phyloP scores from a whole-genome alignment of 1,140 invertebrate species.

The Drosophila pruinosa region DNA sequence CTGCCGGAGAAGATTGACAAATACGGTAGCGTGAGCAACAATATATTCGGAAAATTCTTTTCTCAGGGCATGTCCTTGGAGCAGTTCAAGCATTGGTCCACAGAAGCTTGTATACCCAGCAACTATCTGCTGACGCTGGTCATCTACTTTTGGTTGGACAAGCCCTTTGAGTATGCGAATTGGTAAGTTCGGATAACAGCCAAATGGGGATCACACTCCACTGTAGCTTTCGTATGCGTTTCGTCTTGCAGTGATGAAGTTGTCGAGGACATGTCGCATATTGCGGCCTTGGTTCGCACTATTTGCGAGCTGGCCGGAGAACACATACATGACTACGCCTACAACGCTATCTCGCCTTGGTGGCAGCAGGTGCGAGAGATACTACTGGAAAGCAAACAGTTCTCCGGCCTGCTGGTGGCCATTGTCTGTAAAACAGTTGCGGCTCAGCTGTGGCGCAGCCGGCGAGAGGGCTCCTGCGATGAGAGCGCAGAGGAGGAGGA shows the following conservation, averaged over 20 bases:
- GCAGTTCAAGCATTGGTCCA: slow-evolving; percentile 62
- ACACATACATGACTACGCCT: slow-evolving; percentile 83
- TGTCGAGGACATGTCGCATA: slow-evolving; percentile 73
- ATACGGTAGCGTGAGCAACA: slow-evolving; percentile 63
- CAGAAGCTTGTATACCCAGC: slow-evolving; percentile 50
- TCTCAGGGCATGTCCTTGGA: slow-evolving; percentile 51
- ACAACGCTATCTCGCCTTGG: slow-evolving; percentile 88
- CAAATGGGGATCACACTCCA: too few relatives aligned
- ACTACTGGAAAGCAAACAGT: slow-evolving; percentile 88
- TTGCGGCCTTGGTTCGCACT: slow-evolving; percentile 66
- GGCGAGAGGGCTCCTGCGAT: slow-evolving; percentile 76
- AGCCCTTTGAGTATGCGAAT: slow-evolving; percentile 71
- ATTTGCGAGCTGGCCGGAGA: slow-evolving; percentile 75
- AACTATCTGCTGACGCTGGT: slow-evolving; percentile 69
- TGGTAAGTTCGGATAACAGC: slow-evolving; percentile 51
- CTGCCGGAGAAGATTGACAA: slow-evolving; percentile 41
- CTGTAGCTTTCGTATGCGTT: too few relatives aligned
- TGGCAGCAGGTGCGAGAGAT: slow-evolving; percentile 89
- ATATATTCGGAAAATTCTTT: slow-evolving; percentile 69
- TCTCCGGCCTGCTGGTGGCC: slow-evolving; percentile 89
- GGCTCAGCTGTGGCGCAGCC: slow-evolving; percentile 83
- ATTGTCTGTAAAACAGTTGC: slow-evolving; percentile 90
- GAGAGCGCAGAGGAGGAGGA: slow-evolving; percentile 84
- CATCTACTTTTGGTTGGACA: slow-evolving; percentile 78
- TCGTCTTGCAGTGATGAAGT: slow-evolving; percentile 72